Evolutionary conservation across 1,140 invertebrate genomes (phyloP), one percentile per base, ranked within the genome.

Genomic region (Forficula auricularia): DNA sequence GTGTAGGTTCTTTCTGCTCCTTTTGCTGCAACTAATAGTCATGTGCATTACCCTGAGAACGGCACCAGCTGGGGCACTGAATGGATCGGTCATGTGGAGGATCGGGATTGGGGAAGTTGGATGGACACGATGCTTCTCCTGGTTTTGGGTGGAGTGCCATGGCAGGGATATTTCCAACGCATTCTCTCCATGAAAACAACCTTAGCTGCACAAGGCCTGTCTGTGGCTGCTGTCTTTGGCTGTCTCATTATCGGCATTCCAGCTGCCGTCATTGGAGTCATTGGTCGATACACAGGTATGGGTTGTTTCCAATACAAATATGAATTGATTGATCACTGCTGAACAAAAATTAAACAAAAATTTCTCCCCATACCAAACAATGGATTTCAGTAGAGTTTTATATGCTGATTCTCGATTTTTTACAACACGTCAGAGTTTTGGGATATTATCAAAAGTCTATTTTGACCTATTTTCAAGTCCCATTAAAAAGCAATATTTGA

Each of bases 121-220:
- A 56, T 76, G 15, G 82, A 87, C 57, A 67, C 65, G 37, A 73
- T 73, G 59, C 63, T 86, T 6, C 62, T 86, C 14, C 62, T 85
- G 3, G 68, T 79, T 27, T 82, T 86, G 55, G 83, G 83, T 3
- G 83, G 83, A 38, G 82, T 87, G 50, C 81, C 83, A 22, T 87
- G 82, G 80, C 82, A 86, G 72, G 79, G 81, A 4, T 86, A 84
- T 54, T 85, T 86, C 59, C 82, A 86, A 65, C 64, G 82, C 46
- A 79, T 86, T 2, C 57, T 86, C 34, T 82, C 79, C 19, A 75
- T 79, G 12, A 73, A 73, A 55, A 75, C 70, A 20, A 77, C 77
- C 3, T 58, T 65, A 13, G 68, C 73, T 43, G 82, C 82, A 9
- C 72, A 48, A 51, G 16, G 38, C 42, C 15, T 22, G 2, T 35